Base-by-base conservation (phyloP, 2,113 vertebrate genomes). In the Meriones unguiculatus region DNA sequence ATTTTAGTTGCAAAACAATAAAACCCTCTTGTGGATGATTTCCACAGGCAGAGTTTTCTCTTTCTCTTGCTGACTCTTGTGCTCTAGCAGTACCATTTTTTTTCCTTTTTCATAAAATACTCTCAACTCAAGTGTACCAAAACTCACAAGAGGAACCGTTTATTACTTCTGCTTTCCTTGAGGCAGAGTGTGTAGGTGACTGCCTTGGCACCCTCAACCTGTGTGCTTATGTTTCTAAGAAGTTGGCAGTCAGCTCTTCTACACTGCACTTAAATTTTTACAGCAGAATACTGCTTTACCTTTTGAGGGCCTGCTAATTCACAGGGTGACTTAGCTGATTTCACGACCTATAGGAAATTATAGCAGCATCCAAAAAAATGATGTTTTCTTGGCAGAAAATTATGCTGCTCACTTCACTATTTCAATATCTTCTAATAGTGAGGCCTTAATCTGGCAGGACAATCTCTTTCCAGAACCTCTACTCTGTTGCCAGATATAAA, bases 1-100 rank as follows among this genome's bases (percentile, higher is more conserved):
- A 98, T 99, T 99, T 98, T 98, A 98, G 98, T 96, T 98, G 96
- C 97, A 97, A 98, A 98, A 98, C 97, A 98, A 98, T 97, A 98
- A 97, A 93, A 98, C 95, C 93, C 97, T 98, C 98, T 95, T 94
- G 97, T 91, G 0, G 25, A 98, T 98, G 96, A 98, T 97, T 97
- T 97, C 67, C 90, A 54, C 92, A 93, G 85, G 84, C 96, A 85
- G 96, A 97, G 54, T 97, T 92, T 94, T 96, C 77, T 90, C 70
- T 95, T 65, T 87, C 90, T 76, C 54, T 76, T 77, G 50, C 12
- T 72, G 93, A 94, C 67, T 96, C 86, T 73, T 95, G 32, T 64
- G 86, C 30, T 95, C 82, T 78, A 93, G 90, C 80, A 85, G 38
- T 25, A 72, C 75, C n/a, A 89, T 88, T 18, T 0, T 0, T 62